A percentile compares a stretch with the other conserved stretches of the same genome.
Evolutionary conservation across 2,113 vertebrate species (phyloP).

Genomic region (Myrmecobius fasciatus): DNA sequence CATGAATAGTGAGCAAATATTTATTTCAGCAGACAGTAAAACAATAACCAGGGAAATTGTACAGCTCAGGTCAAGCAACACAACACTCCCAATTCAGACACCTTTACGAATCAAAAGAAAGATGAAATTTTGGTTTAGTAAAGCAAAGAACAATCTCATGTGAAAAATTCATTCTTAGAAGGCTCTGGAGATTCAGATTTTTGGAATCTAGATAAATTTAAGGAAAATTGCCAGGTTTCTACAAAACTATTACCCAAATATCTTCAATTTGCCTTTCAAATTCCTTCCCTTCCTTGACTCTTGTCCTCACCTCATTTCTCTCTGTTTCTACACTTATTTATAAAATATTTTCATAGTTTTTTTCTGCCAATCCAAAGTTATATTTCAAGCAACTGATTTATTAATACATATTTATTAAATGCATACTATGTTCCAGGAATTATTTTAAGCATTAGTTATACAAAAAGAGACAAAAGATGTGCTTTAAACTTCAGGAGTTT

Average conservation of each 20-base stretch:
- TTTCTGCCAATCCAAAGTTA: background rate
- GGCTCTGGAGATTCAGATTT: background rate
- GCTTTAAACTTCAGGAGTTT: background rate
- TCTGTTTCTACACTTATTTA: background rate
- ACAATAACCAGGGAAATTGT: no score
- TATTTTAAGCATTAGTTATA: background rate
- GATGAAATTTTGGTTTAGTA: no score
- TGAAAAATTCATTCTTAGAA: no score
- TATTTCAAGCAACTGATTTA: background rate
- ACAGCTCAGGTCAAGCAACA: no score
- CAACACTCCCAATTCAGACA: no score
- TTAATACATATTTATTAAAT: background rate
- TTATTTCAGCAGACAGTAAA: no score
- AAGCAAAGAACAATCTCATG: no score
- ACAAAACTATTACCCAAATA: background rate
- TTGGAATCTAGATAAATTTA: background rate
- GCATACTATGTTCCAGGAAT: background rate
- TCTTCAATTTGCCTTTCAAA: background rate
- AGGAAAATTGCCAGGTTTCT: background rate
- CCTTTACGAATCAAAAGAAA: no score
- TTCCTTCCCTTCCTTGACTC: background rate
- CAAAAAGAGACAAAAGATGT: background rate
- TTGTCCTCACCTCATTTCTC: background rate
- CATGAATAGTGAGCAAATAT: no score
- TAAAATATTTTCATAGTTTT: background rate